These are phyloP conservation scores for Charina bottae DNA, from an alignment of 2,113 vertebrate genomes.

Conservation along the genomic window DNA sequence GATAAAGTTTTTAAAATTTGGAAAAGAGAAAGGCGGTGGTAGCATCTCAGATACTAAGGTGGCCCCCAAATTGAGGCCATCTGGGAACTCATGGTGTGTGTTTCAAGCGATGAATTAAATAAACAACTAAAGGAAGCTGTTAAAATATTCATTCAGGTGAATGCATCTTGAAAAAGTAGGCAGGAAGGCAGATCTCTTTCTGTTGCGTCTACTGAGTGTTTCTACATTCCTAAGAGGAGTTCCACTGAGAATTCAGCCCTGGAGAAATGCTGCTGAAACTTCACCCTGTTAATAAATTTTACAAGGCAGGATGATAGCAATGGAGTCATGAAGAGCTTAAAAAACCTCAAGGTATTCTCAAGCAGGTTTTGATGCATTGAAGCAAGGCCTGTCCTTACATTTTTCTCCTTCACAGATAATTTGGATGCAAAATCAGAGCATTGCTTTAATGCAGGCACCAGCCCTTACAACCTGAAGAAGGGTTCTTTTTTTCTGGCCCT, in stretches of 20 bases:
- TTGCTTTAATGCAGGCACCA: conserved; percentile 58
- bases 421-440: conserved; percentile 66
- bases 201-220: neutral
- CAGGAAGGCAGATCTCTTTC: neutral
- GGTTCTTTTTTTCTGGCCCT: conserved; percentile 64
- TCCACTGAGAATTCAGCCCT: conserved; percentile 6
- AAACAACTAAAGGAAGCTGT: neutral
- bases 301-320: conserved; percentile 57
- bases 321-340: conserved; percentile 53
- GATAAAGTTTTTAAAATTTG: no score
- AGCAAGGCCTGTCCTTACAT: conserved; percentile 59
- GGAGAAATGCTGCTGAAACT: conserved; percentile 37
- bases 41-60: neutral
- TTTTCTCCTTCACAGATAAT: conserved; percentile 62
- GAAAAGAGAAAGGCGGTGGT: no score
- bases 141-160: neutral
- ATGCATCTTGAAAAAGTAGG: neutral
- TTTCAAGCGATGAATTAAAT: neutral
- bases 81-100: neutral
- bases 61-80: neutral
- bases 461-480: conserved; percentile 56
- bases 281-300: conserved; percentile 56
- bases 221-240: conserved; percentile 10
- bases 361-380: conserved; percentile 67
- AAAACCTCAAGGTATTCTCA: conserved; percentile 64